Conservation (phyloP, 2,888 invertebrate species). For the Myopa tessellatipennis region DNA sequence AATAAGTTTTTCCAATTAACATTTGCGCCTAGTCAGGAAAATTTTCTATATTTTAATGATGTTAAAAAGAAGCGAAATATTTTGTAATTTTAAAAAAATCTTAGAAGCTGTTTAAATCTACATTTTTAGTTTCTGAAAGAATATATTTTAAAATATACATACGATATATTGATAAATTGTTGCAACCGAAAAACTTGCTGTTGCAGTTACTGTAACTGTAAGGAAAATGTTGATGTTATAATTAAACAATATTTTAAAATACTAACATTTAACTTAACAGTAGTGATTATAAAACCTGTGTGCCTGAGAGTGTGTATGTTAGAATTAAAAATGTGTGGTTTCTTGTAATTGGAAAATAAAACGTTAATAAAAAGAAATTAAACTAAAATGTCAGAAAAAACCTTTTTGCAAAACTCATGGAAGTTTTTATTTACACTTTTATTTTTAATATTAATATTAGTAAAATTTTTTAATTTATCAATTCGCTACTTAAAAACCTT, state of each 20-base stretch:
- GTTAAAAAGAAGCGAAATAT: conserved; percentile 23
- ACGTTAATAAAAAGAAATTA: too few relatives aligned
- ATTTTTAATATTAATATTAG: conserved; percentile 19
- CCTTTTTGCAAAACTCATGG: neutral
- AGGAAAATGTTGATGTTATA: conserved; percentile 23
- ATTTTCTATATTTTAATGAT: conserved; percentile 30
- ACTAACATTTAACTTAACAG: conserved; percentile 49
- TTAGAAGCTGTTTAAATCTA: neutral
- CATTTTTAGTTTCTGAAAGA: conserved; percentile 31
- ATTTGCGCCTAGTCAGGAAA: conserved; percentile 58
- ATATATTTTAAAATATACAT: conserved; percentile 30
- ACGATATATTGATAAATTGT: conserved; percentile 35
- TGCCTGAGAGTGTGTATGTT: conserved; percentile 43
- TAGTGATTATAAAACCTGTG: conserved; percentile 46
- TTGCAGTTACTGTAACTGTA: conserved; percentile 24
- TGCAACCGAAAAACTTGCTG: conserved; percentile 37
- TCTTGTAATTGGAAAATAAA: too few relatives aligned
- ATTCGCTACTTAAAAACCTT: conserved; percentile 27
- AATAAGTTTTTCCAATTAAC: conserved; percentile 13
- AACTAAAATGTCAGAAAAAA: too few relatives aligned
- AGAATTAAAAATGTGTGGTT: neutral
- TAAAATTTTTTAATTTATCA: conserved; percentile 41
- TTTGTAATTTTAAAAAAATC: neutral
- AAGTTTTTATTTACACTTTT: conserved; percentile 18
- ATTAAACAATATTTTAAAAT: neutral